A percentile compares a stretch with the other conserved stretches of the same genome.
Conservation (phyloP, 2,888 invertebrate genomes). For the Fissipunctia ypsillon region DNA sequence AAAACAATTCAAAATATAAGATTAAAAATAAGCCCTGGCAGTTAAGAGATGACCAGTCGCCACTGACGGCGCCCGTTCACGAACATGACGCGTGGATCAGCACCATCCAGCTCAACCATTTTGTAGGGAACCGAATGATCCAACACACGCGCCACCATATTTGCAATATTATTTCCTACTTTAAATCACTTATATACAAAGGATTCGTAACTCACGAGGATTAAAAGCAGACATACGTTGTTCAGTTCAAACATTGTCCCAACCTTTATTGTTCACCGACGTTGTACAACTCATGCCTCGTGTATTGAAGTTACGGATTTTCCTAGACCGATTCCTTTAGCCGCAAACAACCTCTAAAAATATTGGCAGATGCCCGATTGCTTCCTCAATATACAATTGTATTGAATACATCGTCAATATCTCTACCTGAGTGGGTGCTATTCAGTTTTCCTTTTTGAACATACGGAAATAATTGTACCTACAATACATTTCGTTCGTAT, state of each 20-base stretch:
- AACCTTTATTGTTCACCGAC: not conserved
- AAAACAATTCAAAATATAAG: too few relatives aligned
- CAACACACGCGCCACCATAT: too few relatives aligned
- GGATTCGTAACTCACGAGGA: not conserved
- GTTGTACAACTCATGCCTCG: slow-evolving; percentile 4
- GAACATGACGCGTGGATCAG: too few relatives aligned
- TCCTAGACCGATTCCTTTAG: not conserved
- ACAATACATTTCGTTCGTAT: slow-evolving; percentile 3
- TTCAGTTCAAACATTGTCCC: slow-evolving; percentile 3
- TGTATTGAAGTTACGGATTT: slow-evolving; percentile 12
- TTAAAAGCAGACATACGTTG: slow-evolving; percentile 8
- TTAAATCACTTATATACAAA: not conserved
- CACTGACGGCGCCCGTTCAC: too few relatives aligned
- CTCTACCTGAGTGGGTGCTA: not conserved
- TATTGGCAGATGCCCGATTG: not conserved
- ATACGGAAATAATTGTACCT: not conserved
- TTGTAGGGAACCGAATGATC: too few relatives aligned
- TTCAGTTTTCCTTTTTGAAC: slow-evolving; percentile 3
- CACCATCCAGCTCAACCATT: too few relatives aligned
- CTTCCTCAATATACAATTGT: not conserved
- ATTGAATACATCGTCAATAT: not conserved
- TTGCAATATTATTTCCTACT: not conserved
- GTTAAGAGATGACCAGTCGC: too few relatives aligned
- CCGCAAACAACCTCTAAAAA: not conserved
- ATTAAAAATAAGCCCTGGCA: too few relatives aligned